These are phyloP conservation scores for Sphecodes monilicornis DNA, from an alignment of 2,888 invertebrate species.

Conservation along the genomic window DNA sequence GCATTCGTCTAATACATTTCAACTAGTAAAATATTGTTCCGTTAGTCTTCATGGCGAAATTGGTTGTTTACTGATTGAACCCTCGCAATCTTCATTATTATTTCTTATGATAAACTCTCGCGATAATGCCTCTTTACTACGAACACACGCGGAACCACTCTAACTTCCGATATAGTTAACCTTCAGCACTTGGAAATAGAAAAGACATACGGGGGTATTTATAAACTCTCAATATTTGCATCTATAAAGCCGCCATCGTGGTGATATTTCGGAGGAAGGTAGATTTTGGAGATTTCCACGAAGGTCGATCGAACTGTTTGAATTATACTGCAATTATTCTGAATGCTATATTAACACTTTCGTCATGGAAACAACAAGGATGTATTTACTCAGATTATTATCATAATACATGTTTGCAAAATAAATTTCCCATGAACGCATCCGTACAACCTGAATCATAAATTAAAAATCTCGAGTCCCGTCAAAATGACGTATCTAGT, in stretches of 20 bases:
- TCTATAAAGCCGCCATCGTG: constrained; percentile 31
- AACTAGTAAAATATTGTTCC: constrained; percentile 22
- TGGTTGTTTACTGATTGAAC: not conserved
- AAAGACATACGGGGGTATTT: constrained; percentile 53
- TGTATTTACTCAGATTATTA: too few relatives aligned
- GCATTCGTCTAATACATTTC: not conserved
- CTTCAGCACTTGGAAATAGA: constrained; percentile 59
- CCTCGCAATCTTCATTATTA: constrained; percentile 36
- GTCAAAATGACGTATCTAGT: not conserved
- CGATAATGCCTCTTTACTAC: constrained; percentile 37
- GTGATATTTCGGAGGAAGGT: constrained; percentile 16
- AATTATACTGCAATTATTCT: not conserved
- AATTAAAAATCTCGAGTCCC: too few relatives aligned
- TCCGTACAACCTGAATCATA: too few relatives aligned
- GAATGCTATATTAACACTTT: not conserved
- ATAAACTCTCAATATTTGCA: constrained; percentile 48
- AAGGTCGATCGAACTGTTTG: not conserved
- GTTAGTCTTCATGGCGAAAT: not conserved
- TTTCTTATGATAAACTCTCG: constrained; percentile 37
- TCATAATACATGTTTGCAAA: not conserved
- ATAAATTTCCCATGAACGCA: not conserved
- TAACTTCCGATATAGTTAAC: constrained; percentile 51
- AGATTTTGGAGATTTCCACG: not conserved
- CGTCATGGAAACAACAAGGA: not conserved
- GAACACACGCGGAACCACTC: constrained; percentile 44